Evolutionary conservation across 2,888 invertebrate genomes (phyloP), one percentile per base, ranked within the genome.

Genomic region (Eilema depressum): DNA sequence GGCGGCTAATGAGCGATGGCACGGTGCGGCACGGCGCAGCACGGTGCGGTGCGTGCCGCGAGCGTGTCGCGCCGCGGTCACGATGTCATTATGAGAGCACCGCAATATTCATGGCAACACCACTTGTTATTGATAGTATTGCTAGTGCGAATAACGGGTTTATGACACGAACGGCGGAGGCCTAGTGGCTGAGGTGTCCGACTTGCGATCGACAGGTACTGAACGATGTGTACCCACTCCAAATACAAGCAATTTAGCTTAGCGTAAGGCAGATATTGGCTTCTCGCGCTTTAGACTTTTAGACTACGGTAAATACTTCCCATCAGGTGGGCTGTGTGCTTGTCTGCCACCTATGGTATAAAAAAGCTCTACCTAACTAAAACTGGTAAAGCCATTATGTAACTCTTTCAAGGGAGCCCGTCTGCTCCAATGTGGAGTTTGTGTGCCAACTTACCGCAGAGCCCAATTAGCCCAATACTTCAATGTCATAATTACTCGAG

Each of bases 1-100:
- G 60, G 70, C 70, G 68, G 66, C 79, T 81, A 83, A 81, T 78
- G 83, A 81, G 80, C 71, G 62, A 30, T 23, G 60, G 47, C 67
- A 69, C 77, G 60, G 75, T 4, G 41, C 63, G 26, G 71, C 69
- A 37, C 33, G 69, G 66, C 75, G 79, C 66, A 33, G 33, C 26
- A 41, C 65, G 41, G 57, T 47, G n/a, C 33, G 20, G 63, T 61
- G 73, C 70, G 70, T 68, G 68, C 53, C 56, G 68, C 73, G 53
- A 70, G 57, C 74, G 78, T 57, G 72, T 68, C 60, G 73, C 33
- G 69, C 63, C 62, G 68, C 75, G 23, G 71, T 77, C 77, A 78
- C 84, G 78, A 77, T 41, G 65, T 73, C 74, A 76, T 74, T 77
- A 75, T 65, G 67, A 69, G 60, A 62, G 23, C 47, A 67, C 26